A percentile compares a stretch with the other conserved stretches of the same genome.
phyloP scores from a whole-genome alignment of 2,888 invertebrate species.

The Agrypnus murinus region DNA sequence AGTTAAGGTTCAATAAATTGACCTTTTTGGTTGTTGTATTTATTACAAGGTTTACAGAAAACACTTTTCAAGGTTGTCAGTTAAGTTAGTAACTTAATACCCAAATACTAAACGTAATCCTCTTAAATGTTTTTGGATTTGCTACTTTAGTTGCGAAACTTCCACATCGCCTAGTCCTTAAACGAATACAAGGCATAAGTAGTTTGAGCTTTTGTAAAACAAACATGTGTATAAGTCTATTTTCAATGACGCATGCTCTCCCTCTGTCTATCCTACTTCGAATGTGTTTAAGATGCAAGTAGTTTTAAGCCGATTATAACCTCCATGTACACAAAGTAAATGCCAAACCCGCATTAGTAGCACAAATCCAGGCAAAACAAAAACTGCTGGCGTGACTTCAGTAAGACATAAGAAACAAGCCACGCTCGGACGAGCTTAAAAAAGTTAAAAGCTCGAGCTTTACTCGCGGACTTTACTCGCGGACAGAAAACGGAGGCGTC shows the following conservation, averaged over 20 bases:
- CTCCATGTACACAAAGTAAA: conserved; percentile 36
- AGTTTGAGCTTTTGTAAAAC: background rate
- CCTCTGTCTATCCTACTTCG: too few species aligned
- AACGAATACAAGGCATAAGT: background rate
- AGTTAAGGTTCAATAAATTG: too few species aligned
- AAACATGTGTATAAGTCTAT: conserved; percentile 12
- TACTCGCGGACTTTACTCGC: conserved; percentile 38
- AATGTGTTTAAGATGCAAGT: conserved; percentile 17
- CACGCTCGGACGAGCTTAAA: conserved; percentile 55
- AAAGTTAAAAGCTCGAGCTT: conserved; percentile 57
- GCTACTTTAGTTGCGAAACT: too few species aligned
- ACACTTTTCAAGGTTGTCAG: too few species aligned
- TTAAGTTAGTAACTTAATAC: too few species aligned
- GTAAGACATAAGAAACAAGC: conserved; percentile 50
- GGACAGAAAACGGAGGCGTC: conserved; percentile 23
- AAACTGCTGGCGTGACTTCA: conserved; percentile 51
- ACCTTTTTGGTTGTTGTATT: too few species aligned
- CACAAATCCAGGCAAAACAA: conserved; percentile 39
- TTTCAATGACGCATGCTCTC: background rate
- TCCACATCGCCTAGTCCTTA: background rate
- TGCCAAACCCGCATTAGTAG: conserved; percentile 35
- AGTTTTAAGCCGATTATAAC: conserved; percentile 29
- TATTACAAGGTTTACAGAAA: too few species aligned
- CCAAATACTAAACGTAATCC: too few species aligned
- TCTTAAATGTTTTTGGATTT: too few species aligned